Percentiles rank a stretch among this genome's conserved stretches.
These are phyloP conservation scores for Coptotermes formosanus DNA, from an alignment of 1,140 invertebrate genomes.

Conservation along the genomic window DNA sequence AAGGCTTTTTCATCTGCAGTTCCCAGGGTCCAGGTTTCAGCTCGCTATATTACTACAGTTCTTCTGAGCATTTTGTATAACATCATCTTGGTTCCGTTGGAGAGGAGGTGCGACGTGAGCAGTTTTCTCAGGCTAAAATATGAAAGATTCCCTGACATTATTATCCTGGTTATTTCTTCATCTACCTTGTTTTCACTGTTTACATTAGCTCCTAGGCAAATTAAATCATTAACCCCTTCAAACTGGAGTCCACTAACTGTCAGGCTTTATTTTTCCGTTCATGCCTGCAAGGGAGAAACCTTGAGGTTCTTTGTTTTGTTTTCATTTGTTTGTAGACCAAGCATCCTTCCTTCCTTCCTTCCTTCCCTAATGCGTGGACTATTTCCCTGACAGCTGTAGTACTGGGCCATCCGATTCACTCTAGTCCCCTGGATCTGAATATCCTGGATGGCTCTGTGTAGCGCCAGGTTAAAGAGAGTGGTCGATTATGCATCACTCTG, in stretches of 20 bases:
- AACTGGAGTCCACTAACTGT: background rate
- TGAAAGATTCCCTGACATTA: too few species aligned
- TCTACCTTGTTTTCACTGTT: background rate
- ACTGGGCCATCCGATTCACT: background rate
- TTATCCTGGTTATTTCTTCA: background rate
- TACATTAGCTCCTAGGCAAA: background rate
- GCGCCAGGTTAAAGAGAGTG: slow-evolving; percentile 34
- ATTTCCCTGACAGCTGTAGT: background rate
- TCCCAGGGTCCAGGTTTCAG: too few species aligned
- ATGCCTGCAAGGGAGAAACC: background rate
- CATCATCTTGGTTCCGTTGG: too few species aligned
- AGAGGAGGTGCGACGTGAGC: too few species aligned
- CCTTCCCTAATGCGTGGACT: background rate
- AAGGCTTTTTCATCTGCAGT: too few species aligned
- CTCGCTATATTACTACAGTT: too few species aligned
- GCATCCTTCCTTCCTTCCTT: background rate
- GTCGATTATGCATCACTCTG: slow-evolving; percentile 35
- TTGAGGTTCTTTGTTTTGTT: background rate
- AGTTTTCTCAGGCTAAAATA: too few species aligned
- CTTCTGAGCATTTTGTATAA: too few species aligned
- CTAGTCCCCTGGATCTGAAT: background rate
- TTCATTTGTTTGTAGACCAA: background rate
- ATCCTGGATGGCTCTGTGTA: slow-evolving; percentile 21
- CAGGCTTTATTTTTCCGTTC: background rate
- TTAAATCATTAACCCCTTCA: slow-evolving; percentile 21